phyloP scores from a whole-genome alignment of 2,797 vertebrate species.

The Chlorospingus semifuscus region DNA sequence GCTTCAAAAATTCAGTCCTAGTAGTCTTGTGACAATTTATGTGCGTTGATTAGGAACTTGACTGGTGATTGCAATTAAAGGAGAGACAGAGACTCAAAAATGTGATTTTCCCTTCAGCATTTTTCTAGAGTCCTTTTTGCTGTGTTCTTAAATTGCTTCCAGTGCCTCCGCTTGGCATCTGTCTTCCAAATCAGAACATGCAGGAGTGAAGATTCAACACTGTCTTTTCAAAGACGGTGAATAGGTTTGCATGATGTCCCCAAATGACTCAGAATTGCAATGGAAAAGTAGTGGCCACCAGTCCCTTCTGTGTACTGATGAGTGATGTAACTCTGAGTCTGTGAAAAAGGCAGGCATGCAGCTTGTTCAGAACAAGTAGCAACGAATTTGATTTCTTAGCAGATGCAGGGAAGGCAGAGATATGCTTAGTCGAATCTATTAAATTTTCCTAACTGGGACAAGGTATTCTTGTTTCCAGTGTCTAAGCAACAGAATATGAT shows the following conservation, averaged over 20 bases:
- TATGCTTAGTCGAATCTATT: not conserved
- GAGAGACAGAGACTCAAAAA: not conserved
- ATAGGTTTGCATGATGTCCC: not conserved
- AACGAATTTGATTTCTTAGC: not conserved
- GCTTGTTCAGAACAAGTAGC: not conserved
- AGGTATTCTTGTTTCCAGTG: not conserved
- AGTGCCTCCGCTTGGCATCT: not conserved
- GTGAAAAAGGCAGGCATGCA: not conserved
- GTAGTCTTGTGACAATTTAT: not conserved
- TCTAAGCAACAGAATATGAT: constrained; percentile 4
- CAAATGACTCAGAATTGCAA: not conserved
- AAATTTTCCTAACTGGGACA: not conserved
- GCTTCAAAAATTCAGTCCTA: not conserved
- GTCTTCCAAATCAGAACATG: not conserved
- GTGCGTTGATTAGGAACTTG: not conserved
- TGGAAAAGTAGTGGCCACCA: not conserved
- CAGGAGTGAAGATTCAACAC: not conserved
- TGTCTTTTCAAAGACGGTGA: not conserved
- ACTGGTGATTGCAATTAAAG: not conserved
- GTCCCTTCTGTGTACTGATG: not conserved
- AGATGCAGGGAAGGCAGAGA: not conserved
- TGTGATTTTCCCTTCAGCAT: not conserved
- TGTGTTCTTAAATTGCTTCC: not conserved
- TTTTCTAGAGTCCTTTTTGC: not conserved
- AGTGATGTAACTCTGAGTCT: not conserved